These are phyloP conservation scores for Tiphia femorata DNA, from an alignment of 2,888 invertebrate species.

Conservation along the genomic window DNA sequence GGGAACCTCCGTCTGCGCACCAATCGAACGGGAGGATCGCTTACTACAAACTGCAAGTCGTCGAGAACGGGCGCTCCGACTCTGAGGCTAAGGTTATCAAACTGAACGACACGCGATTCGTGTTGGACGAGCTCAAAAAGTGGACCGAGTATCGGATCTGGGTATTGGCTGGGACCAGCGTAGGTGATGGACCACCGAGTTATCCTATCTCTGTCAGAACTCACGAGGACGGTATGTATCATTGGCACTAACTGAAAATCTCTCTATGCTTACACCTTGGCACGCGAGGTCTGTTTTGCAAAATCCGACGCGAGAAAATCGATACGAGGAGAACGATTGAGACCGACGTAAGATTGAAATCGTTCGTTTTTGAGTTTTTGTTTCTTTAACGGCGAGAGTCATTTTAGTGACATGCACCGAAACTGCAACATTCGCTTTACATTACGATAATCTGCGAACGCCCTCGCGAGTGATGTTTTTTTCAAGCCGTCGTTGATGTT, in stretches of 20 bases:
- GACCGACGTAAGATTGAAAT: not conserved
- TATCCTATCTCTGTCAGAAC: conserved; percentile 93
- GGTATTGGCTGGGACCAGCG: conserved; percentile 95
- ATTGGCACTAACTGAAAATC: conserved; percentile 49
- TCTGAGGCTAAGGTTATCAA: conserved; percentile 86
- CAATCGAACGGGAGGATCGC: conserved; percentile 92
- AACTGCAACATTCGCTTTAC: too few relatives aligned
- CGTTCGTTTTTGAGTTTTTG: not conserved
- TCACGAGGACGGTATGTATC: conserved; percentile 97
- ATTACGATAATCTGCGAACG: too few relatives aligned
- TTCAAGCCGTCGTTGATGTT: too few relatives aligned
- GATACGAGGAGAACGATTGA: not conserved
- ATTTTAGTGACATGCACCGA: too few relatives aligned
- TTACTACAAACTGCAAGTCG: conserved; percentile 94
- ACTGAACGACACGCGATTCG: conserved; percentile 83
- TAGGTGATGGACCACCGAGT: conserved; percentile 95
- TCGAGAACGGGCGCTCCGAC: conserved; percentile 87
- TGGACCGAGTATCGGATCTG: conserved; percentile 98
- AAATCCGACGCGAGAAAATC: conserved; percentile 24
- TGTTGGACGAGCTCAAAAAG: conserved; percentile 89
- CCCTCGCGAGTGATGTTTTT: too few relatives aligned
- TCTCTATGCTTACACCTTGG: conserved; percentile 33
- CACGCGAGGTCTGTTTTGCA: conserved; percentile 41
- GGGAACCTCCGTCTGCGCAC: conserved; percentile 93
- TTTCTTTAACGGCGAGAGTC: too few relatives aligned